Evolutionary conservation across 2,113 vertebrate species (phyloP).

Genomic region (Hystrix cristata): DNA sequence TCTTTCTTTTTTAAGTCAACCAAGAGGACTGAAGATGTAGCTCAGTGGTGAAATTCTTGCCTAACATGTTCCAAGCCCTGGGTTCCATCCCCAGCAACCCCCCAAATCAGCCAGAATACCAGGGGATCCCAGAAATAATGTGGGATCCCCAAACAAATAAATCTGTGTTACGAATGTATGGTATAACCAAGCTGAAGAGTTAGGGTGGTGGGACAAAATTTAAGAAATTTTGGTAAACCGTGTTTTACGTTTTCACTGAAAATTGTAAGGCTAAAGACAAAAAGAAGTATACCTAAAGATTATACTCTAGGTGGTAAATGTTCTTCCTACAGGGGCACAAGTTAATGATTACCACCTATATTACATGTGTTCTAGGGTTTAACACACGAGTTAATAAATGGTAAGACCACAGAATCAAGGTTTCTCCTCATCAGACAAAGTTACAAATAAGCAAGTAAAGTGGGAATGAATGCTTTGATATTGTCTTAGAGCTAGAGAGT

Average conservation of each 20-base stretch:
- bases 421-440: not conserved
- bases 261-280: not conserved
- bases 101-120: not conserved
- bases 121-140: not conserved
- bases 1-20: not conserved
- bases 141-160: not conserved
- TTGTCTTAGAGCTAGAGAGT: not conserved
- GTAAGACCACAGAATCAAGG: not conserved
- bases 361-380: not conserved
- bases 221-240: not conserved
- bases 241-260: not conserved
- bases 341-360: not conserved
- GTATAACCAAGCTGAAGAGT: not conserved
- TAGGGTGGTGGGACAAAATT: accelerated
- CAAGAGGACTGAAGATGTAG: not conserved
- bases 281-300: not conserved
- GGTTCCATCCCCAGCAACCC: not conserved
- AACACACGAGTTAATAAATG: not conserved
- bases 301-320: not conserved
- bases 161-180: not conserved
- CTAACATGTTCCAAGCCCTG: not conserved
- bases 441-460: not conserved
- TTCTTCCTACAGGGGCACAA: not conserved
- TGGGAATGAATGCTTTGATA: not conserved
- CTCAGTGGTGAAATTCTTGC: not conserved